Base-by-base conservation (phyloP, 2,888 invertebrate genomes). In the Cynaeus angustus region DNA sequence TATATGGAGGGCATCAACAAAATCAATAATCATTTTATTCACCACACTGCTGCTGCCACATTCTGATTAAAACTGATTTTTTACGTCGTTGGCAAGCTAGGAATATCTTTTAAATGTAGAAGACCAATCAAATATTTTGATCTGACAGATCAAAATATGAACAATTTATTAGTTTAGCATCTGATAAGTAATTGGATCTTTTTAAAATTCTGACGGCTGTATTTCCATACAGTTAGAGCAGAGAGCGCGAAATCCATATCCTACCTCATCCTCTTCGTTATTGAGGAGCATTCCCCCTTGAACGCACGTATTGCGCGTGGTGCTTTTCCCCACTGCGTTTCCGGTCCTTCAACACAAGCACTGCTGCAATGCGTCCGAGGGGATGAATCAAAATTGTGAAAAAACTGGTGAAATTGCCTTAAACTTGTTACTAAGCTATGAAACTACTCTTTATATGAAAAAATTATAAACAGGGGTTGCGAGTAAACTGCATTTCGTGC, bases 241-340 rank as follows among this genome's bases (percentile, higher is more conserved):
- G 33, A n/a, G 9, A 33, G 33, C 45, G 61, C 50, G 48, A 62
- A 50, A 21, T 50, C 50, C 58, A 52, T 48, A 52, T 71, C 71
- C 71, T 71, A 71, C 65, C 71, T 56, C 71, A 68, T 68, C 67
- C 59, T 65, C 53, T 9, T 16, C 10, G 58, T 65, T 65, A 46
- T 71, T 71, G 64, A 66, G 62, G 64, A 66, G 62, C 61, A 41
- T 52, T 66, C 66, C 69, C 65, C 68, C 53, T 68, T 67, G 52
- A 53, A 68, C 65, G 67, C 70, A 71, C 65, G 67, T 66, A 67
- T 41, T 41, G 67, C 66, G 70, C 70, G 71, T 71, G 64, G 59
- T 59, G 28, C 26, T 50, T 3, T 21, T 50, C 50, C 58, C 58
- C 66, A 66, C 14, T 28, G 46, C 38, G 56, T 50, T 56, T 59